Base-by-base conservation (phyloP, 1,140 invertebrate genomes). In the Cotesia glomerata region DNA sequence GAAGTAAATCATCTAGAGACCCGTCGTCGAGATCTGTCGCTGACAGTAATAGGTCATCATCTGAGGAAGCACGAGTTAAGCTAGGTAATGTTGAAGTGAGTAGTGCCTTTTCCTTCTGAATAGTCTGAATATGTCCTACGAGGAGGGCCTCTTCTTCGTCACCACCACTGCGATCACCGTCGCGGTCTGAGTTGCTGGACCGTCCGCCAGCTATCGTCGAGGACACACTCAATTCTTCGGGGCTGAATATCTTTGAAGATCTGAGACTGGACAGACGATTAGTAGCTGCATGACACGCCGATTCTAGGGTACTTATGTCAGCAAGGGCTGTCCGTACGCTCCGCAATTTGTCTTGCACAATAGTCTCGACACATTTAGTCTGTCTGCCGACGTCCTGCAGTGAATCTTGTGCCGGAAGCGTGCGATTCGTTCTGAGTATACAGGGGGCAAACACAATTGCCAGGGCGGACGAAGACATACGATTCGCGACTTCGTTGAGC, bases 391-490 rank as follows among this genome's bases (percentile, higher is more conserved):
- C 94, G 80, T 95, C 93, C 77, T 92, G 91, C 63, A 97, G 88
- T 77, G 94, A 95, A 82, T 96, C 96, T 85, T 98, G 96, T 13
- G 95, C 96, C 36, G 95, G 95, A 64, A 97, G 89, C 58, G 91
- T 85, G 82, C 95, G 93, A 84, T 95, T 94, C 39, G 95, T 95
- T 63, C 96, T 89, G 69, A 98, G 87, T 65, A 98, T 94, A 85
- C 96, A 98, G 5, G 97, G 97, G 9, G 96, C 96, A 88, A 98
- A 98, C 58, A 98, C 95, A 76, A 98, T 97, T 14, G 97, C 95
- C 66, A 99, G 86, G 52, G 95, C 94, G 78, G 94, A 95, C 0
- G 95, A 90, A 75, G 93, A 95, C 97, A 99, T 99, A 71, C 95
- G 91, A 86, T 98, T 98, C 70, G 93, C 92, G 39, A 94, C 90